phyloP scores from a whole-genome alignment of 2,888 invertebrate species.

The Tenthredo mesomela region DNA sequence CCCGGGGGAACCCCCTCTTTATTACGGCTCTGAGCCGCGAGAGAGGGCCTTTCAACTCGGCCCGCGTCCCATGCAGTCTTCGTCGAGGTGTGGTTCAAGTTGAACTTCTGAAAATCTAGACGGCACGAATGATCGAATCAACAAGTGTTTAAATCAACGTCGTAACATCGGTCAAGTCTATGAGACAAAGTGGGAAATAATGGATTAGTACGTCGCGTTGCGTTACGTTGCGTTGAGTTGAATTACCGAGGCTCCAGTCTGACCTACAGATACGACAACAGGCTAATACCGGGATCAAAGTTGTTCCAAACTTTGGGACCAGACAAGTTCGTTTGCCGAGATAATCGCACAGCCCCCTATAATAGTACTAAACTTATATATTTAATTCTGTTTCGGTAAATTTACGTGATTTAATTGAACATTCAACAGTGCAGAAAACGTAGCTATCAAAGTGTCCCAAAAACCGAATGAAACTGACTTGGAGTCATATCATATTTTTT shows the following conservation, averaged over 20 bases:
- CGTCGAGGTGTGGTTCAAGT: conserved; percentile 74
- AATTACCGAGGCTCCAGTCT: neutral
- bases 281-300: neutral
- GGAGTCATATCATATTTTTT: too few species aligned
- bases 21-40: conserved; percentile 69
- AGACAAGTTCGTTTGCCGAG: neutral
- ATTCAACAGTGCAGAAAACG: too few species aligned
- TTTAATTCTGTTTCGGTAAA: neutral
- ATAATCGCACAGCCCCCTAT: neutral
- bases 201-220: neutral
- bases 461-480: too few species aligned
- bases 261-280: neutral
- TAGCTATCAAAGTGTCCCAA: too few species aligned
- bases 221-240: neutral
- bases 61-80: conserved; percentile 70
- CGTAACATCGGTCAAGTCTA: neutral
- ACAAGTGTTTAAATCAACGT: conserved; percentile 65
- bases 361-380: neutral
- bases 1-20: neutral
- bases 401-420: neutral
- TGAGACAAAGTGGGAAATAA: neutral
- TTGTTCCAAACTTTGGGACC: neutral
- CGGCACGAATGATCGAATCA: conserved; percentile 62
- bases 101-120: conserved; percentile 64
- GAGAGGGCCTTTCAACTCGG: conserved; percentile 74